Evolutionary conservation across 2,888 invertebrate genomes (phyloP).

Genomic region (Cheilosia scutellata): DNA sequence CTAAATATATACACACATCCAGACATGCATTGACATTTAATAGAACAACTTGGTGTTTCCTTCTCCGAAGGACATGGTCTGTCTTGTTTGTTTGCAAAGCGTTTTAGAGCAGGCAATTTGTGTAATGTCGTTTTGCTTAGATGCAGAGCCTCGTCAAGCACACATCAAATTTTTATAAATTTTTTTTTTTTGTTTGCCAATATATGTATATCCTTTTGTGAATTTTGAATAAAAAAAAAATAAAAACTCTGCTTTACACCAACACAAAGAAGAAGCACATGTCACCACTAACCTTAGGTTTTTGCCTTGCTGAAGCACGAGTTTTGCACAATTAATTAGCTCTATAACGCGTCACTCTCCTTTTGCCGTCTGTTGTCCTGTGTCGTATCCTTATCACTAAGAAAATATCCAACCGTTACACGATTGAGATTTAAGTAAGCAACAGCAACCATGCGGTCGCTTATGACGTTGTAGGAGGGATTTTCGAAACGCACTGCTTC

Average conservation of each 20-base stretch:
- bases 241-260: conserved; percentile 25
- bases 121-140: conserved; percentile 17
- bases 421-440: not conserved
- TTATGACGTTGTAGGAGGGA: too few species aligned
- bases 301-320: conserved; percentile 20
- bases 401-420: conserved; percentile 4
- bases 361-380: conserved; percentile 8
- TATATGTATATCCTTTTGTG: conserved; percentile 18
- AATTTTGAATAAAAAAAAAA: conserved; percentile 6
- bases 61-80: conserved; percentile 54
- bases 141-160: conserved; percentile 45
- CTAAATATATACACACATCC: conserved; percentile 39
- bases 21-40: conserved; percentile 70
- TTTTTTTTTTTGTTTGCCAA: not conserved
- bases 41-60: conserved; percentile 29
- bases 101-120: conserved; percentile 34
- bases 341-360: not conserved
- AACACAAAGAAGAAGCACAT: conserved; percentile 42
- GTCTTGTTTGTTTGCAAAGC: conserved; percentile 29
- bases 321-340: conserved; percentile 3
- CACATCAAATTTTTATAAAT: conserved; percentile 34
- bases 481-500: not conserved
- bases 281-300: conserved; percentile 47
- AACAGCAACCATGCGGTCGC: not conserved
- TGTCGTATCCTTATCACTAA: conserved; percentile 28